These are phyloP conservation scores for Anser brachyrhynchus DNA, from an alignment of 2,113 vertebrate species.

Conservation along the genomic window DNA sequence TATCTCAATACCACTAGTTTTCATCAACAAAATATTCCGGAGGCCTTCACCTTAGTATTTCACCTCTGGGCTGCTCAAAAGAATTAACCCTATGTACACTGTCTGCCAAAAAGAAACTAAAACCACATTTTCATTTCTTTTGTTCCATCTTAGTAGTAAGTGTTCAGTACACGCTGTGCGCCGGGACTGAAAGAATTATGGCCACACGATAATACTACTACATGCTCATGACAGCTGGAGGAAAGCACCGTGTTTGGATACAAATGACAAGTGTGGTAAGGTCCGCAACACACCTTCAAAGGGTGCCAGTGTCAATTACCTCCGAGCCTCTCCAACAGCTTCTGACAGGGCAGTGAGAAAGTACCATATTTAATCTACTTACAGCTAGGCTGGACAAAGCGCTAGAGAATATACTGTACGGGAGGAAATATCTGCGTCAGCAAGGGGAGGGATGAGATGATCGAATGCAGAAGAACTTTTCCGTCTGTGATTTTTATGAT, in stretches of 20 bases:
- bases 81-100: constrained; percentile 67
- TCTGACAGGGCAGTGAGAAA: constrained; percentile 62
- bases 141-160: constrained; percentile 65
- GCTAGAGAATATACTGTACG: constrained; percentile 8
- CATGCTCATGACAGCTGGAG: constrained; percentile 43
- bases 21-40: constrained; percentile 39
- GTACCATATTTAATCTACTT: constrained; percentile 68
- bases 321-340: constrained; percentile 46
- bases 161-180: constrained; percentile 45
- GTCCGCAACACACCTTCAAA: constrained; percentile 65
- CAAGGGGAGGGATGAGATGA: not conserved
- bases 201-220: constrained; percentile 52
- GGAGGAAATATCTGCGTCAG: not conserved
- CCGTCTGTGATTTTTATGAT: not conserved
- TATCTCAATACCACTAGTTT: constrained; percentile 33
- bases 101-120: constrained; percentile 76
- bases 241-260: constrained; percentile 55
- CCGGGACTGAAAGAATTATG: constrained; percentile 64
- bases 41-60: constrained; percentile 12
- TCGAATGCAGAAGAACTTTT: not conserved
- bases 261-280: constrained; percentile 61
- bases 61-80: constrained; percentile 37
- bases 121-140: constrained; percentile 76
- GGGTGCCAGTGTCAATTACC: constrained; percentile 62
- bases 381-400: constrained; percentile 52